Evolutionary conservation across 1,140 invertebrate genomes (phyloP), one percentile per base, ranked within the genome.

Genomic region (Acromyrmex echinatior): DNA sequence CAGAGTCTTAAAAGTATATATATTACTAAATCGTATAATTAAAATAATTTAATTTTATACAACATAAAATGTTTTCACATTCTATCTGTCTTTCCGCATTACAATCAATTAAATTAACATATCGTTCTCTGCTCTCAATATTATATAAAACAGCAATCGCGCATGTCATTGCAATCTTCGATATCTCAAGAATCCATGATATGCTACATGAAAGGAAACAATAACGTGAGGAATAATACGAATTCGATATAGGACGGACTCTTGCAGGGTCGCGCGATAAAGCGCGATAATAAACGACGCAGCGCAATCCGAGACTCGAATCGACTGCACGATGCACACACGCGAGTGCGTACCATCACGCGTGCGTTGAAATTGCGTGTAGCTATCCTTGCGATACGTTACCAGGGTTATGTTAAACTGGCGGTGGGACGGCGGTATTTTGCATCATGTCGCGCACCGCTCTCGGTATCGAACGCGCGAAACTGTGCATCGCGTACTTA

Each of bases 271-370:
- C 60, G 28, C 45, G 60, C 80, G 87, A 91, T 92, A 88, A 90
- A 60, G 71, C 86, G 88, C 87, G 88, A 87, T 91, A 90, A 92
- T 88, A 71, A 92, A 92, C 82, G 85, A 70, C 77, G 68, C 6
- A 21, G 65, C 21, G 76, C 60, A 88, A 92, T 88, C 76, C 58
- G 86, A 86, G 87, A 87, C 88, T 71, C 71, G 74, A 87, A 92
- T 92, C 89, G 81, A 82, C 65, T 49, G 65, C 51, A 73, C 65
- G 35, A 14, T 49, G 65, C 51, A 73, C 65, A 60, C 28, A 66
- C 39, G 86, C 84, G 86, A 87, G 86, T 91, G 89, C 92, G 88
- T 92, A 79, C 91, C 92, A 87, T 92, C 92, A 91, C 90, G 90
- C 88, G 56, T 91, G 81, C 76, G 86, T 82, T 91, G 80, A 73